Evolutionary conservation across 2,113 vertebrate species (phyloP).

Genomic region (Toxostoma redivivum): DNA sequence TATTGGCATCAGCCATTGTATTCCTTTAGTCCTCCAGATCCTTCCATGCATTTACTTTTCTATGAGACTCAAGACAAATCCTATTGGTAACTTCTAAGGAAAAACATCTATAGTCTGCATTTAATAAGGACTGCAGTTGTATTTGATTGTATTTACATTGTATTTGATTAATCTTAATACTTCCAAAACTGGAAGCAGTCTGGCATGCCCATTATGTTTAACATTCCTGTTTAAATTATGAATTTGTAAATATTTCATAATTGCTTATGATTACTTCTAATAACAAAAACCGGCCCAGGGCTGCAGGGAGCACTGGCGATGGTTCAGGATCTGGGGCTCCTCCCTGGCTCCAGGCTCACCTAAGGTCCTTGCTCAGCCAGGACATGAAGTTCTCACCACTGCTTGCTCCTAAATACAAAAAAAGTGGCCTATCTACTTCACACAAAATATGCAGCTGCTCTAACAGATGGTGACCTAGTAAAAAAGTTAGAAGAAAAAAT

Average conservation of each 20-base stretch:
- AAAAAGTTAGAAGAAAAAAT: not conserved
- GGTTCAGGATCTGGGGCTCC: not conserved
- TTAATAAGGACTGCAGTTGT: not conserved
- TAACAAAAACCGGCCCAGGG: not conserved
- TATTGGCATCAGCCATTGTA: not conserved
- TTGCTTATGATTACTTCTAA: not conserved
- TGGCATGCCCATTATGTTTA: not conserved
- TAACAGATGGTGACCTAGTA: constrained; percentile 10
- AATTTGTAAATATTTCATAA: not conserved
- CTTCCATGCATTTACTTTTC: not conserved
- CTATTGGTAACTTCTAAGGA: not conserved
- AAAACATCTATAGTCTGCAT: not conserved
- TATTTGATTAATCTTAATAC: not conserved
- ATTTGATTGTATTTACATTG: too few relatives aligned
- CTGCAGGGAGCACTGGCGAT: not conserved
- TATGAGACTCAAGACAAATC: not conserved
- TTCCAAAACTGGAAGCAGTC: not conserved
- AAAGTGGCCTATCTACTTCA: not conserved
- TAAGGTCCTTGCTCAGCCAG: not conserved
- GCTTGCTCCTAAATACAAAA: not conserved
- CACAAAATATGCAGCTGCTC: not conserved
- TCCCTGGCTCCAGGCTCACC: not conserved
- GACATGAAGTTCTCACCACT: not conserved
- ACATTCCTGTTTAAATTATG: not conserved
- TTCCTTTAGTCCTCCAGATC: not conserved